These are phyloP conservation scores for Mastacembelus armatus DNA, from an alignment of 2,797 vertebrate genomes.

Conservation along the genomic window DNA sequence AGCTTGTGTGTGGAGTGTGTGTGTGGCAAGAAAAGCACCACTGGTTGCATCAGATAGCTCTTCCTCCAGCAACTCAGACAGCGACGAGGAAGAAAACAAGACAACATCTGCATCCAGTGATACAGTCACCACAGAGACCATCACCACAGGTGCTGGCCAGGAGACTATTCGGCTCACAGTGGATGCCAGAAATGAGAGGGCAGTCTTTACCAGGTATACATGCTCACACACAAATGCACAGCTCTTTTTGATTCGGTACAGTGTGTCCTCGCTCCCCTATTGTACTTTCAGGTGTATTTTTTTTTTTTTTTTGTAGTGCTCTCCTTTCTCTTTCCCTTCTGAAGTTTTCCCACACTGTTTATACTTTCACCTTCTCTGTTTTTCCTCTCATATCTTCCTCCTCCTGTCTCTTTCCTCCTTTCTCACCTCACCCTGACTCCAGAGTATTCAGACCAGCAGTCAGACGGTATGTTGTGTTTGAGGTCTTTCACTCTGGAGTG, in stretches of 20 bases:
- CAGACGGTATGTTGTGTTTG: constrained; percentile 82
- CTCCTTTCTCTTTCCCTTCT: constrained; percentile 15
- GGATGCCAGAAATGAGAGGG: constrained; percentile 83
- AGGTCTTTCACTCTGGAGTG: constrained; percentile 59
- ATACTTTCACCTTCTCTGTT: constrained; percentile 53
- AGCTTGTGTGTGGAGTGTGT: constrained; percentile 90
- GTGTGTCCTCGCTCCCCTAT: neutral
- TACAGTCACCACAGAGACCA: constrained; percentile 75
- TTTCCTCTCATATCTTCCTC: constrained; percentile 58
- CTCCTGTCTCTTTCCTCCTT: constrained; percentile 64
- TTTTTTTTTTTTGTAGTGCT: constrained; percentile 39
- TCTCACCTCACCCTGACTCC: constrained; percentile 72
- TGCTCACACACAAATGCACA: constrained; percentile 1
- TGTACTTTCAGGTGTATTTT: too few relatives aligned
- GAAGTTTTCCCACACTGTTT: constrained; percentile 28
- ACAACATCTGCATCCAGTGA: constrained; percentile 66
- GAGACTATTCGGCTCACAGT: constrained; percentile 79
- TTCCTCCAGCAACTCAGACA: constrained; percentile 89
- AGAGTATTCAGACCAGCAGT: constrained; percentile 85
- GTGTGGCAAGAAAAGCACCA: constrained; percentile 88
- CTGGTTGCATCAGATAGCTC: constrained; percentile 91
- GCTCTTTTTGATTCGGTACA: constrained; percentile 19
- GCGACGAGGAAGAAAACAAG: constrained; percentile 87
- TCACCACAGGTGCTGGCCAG: constrained; percentile 79
- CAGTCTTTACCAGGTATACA: constrained; percentile 78